Percentiles rank a stretch among this genome's conserved stretches.
Conservation (phyloP, 2,113 vertebrate genomes). For the Cheirogaleus medius region DNA sequence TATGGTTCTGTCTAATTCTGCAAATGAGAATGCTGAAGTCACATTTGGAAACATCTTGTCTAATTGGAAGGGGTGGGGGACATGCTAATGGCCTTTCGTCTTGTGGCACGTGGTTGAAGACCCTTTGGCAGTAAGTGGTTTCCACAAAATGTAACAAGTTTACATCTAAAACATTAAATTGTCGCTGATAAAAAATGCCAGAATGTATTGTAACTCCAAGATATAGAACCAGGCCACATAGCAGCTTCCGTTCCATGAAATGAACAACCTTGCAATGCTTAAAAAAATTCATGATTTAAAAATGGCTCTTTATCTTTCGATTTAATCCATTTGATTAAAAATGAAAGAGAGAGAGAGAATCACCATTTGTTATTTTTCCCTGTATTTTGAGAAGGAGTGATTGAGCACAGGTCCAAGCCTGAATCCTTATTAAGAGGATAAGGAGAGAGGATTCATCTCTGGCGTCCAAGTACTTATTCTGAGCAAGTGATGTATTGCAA, state of each 20-base stretch:
- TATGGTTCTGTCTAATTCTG: not conserved
- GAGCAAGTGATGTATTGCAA: not conserved
- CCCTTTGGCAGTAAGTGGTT: not conserved
- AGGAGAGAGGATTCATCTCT: not conserved
- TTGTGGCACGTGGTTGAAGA: rapidly evolving
- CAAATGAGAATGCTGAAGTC: rapidly evolving
- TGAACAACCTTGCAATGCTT: not conserved
- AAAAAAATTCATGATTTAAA: not conserved
- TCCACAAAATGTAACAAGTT: not conserved
- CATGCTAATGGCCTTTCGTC: rapidly evolving
- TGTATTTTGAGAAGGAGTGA: rapidly evolving
- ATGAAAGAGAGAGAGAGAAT: not conserved
- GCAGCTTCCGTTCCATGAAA: not conserved
- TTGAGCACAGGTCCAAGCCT: not conserved
- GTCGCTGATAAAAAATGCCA: not conserved
- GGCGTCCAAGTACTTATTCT: not conserved
- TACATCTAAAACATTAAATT: not conserved
- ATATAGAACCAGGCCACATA: rapidly evolving
- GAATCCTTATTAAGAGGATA: not conserved
- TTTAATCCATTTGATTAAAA: not conserved
- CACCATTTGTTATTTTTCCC: not conserved
- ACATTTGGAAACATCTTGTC: rapidly evolving
- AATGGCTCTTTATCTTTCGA: not conserved
- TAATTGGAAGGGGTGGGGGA: not conserved
- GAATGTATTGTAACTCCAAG: not conserved